Evolutionary conservation across 2,888 invertebrate genomes (phyloP).

Genomic region (Endotricha flammealis): DNA sequence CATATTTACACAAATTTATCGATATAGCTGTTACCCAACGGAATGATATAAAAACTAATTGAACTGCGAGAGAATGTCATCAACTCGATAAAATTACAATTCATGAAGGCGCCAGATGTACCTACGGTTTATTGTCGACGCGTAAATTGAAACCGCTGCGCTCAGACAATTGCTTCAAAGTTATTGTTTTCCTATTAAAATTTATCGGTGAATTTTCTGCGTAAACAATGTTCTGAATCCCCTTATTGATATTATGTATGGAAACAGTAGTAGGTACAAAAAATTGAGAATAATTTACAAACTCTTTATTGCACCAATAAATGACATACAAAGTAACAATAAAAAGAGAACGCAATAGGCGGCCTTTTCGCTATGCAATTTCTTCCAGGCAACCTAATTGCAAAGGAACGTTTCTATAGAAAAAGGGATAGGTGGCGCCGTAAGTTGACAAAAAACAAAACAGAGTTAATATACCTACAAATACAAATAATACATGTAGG

Average conservation of each 20-base stretch:
- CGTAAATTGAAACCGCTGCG: constrained; percentile 64
- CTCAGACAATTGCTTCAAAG: constrained; percentile 49
- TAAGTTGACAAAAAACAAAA: too few relatives aligned
- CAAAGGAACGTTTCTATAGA: too few relatives aligned
- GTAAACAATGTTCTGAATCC: constrained; percentile 5
- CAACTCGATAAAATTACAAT: constrained; percentile 64
- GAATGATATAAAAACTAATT: constrained; percentile 58
- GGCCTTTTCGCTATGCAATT: too few relatives aligned
- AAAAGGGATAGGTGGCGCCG: too few relatives aligned
- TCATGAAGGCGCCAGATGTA: constrained; percentile 65
- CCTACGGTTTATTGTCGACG: constrained; percentile 54
- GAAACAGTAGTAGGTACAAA: neutral
- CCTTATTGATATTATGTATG: neutral
- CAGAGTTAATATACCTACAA: too few relatives aligned
- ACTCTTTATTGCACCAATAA: too few relatives aligned
- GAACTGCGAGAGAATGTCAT: constrained; percentile 60
- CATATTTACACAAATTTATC: constrained; percentile 25
- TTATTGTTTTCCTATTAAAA: constrained; percentile 70
- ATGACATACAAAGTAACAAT: too few relatives aligned
- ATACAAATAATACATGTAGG: too few relatives aligned
- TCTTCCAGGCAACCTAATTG: too few relatives aligned
- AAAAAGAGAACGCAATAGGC: too few relatives aligned
- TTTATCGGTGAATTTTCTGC: constrained; percentile 27
- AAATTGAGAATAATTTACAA: too few relatives aligned
- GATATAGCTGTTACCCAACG: constrained; percentile 18